Base-by-base conservation (phyloP, 2,888 invertebrate species). In the Thera britannica region DNA sequence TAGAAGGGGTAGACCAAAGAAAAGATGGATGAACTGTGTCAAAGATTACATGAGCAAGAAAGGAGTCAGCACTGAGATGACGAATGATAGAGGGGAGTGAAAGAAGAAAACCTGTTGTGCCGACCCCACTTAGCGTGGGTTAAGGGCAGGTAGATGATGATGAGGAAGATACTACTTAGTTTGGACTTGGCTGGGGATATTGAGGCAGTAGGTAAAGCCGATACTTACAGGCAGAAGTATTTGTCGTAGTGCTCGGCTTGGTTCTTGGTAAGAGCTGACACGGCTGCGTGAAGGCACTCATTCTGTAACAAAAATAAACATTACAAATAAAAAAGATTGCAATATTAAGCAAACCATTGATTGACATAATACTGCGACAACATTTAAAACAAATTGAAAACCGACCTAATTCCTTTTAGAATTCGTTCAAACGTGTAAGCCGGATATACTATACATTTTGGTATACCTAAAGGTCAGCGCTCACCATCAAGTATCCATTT, bases 231-330 rank as follows among this genome's bases (percentile, higher is more conserved):
- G 83, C 95, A 95, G 76, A 93, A 87, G 80, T 95, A 95, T 87
- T 89, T 94, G 78, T 93, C 90, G 73, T 94, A 93, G 72, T 90
- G 87, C 76, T 94, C 94, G 1, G 94, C 93, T 84, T 96, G 95
- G 85, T 95, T 96, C 77, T 94, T 94, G 57, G 96, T 94, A 63
- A 96, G 86, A n/a, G 96, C 94, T 66, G 95, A 93, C 72, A 96
- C 94, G 1, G 96, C 96, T 48, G 94, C 93, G 80, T 96, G 96
- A 48, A 96, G 94, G 77, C 95, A 95, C 71, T 95, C 95, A 78
- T 95, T 95, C 95, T 95, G 89, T 23, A 79, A 88, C 84, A 79
- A 88, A 83, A 75, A 12, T 1, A 46, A 9, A 9, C 8, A 9
- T 46, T 46, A 46, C 6, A 38, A 5, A 38, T 3, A 38, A 38